Base-by-base conservation (phyloP, 2,113 vertebrate genomes). In the Phrynosoma platyrhinos region DNA sequence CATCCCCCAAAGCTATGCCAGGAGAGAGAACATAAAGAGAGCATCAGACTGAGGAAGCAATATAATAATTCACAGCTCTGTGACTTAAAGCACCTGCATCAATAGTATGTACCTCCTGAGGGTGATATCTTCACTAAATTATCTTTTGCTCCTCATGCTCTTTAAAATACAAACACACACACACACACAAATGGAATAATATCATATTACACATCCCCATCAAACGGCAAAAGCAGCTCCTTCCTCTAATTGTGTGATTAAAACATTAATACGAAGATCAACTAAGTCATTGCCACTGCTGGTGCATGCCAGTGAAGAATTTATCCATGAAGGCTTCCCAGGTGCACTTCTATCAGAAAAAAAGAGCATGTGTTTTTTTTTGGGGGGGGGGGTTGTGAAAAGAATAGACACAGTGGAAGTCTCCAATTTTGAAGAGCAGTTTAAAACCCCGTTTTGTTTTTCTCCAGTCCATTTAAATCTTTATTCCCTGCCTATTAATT, bases 401-500 rank as follows among this genome's bases (percentile, higher is more conserved):
- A 91, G 40, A 66, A 64, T 2, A 10, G 16, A 32, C 75, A n/a
- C 55, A 6, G 32, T 90, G 47, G 40, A 91, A 79, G 90, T 87
- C 92, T 94, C 92, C 32, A 55, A 90, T 94, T 95, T 93, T 89
- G 71, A 84, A 87, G 85, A 93, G 66, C 88, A 76, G 87, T 90
- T 94, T 86, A 91, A 88, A 87, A 82, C 68, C 30, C 85, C 84
- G 95, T 94, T 96, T 95, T 97, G 97, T 97, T 97, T 95, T 92
- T 95, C 94, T 91, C 95, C 94, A 94, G 95, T 96, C 96, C 95
- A 94, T 94, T 96, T 96, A 96, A 97, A 96, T 95, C 94, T 90
- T 97, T 96, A 96, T 96, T 94, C 96, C 93, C 94, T 97, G 96
- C 95, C 97, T 98, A 98, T 98, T 97, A 98, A 97, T 98, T 97